Percentiles rank a stretch among this genome's conserved stretches.
Conservation (phyloP, 2,113 vertebrate species). For the Tympanuchus pallidicinctus region DNA sequence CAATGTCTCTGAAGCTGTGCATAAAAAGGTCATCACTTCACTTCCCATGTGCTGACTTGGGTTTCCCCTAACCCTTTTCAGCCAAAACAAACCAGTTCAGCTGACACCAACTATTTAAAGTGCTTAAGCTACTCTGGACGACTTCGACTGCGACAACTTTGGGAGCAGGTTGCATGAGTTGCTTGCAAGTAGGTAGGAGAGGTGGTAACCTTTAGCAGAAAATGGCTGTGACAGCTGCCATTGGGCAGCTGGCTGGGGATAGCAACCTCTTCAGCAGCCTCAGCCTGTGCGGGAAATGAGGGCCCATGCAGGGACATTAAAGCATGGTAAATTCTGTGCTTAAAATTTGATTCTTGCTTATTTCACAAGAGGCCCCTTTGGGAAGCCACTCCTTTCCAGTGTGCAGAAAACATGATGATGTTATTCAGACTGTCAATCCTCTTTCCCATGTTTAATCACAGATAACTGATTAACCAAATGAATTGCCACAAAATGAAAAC, state of each 20-base stretch:
- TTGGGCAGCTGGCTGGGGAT: background rate
- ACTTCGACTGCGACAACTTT: background rate
- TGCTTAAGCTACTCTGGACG: background rate
- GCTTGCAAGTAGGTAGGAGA: background rate
- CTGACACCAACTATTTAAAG: constrained; percentile 12
- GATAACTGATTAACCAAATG: constrained; percentile 64
- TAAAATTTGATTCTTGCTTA: background rate
- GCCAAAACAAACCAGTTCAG: constrained; percentile 6
- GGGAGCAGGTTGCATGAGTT: background rate
- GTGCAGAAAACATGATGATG: background rate
- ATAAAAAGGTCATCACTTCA: background rate
- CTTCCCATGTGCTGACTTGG: constrained; percentile 22
- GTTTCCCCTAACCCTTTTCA: background rate
- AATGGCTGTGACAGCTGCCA: fast-evolving
- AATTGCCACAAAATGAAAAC: constrained; percentile 9
- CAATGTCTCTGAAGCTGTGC: background rate
- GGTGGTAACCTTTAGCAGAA: background rate
- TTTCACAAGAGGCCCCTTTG: constrained; percentile 49
- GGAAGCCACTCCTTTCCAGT: background rate
- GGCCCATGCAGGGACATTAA: background rate
- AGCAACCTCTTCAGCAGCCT: background rate
- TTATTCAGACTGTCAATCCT: constrained; percentile 26
- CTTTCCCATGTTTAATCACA: constrained; percentile 48
- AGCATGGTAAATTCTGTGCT: background rate
- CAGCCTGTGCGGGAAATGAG: background rate